These are phyloP conservation scores for Delphinus delphis DNA, from an alignment of 2,113 vertebrate species.

Conservation along the genomic window DNA sequence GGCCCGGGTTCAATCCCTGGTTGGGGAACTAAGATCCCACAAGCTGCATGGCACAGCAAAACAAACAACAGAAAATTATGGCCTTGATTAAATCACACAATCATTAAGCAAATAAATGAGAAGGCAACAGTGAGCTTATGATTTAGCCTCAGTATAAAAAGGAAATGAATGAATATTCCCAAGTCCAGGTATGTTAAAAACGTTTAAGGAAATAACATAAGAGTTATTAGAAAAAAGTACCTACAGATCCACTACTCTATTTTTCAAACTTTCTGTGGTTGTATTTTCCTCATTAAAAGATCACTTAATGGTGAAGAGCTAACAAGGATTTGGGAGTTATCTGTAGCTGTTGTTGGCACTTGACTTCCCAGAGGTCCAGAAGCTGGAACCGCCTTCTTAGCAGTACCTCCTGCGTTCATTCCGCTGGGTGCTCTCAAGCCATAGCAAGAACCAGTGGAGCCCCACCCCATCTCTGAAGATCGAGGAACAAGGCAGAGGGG, in stretches of 20 bases:
- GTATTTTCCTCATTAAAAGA: neutral
- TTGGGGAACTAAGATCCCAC: neutral
- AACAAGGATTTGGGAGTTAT: neutral
- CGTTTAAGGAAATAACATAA: neutral
- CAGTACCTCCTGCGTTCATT: neutral
- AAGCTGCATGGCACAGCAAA: neutral
- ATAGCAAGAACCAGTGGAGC: neutral
- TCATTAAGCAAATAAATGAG: neutral
- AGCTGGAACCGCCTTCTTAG: neutral
- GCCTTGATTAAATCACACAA: neutral
- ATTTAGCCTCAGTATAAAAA: neutral
- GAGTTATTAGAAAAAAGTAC: neutral
- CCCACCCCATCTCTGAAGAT: neutral
- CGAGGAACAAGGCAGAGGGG: accelerated
- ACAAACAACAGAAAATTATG: neutral
- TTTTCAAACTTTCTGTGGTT: neutral
- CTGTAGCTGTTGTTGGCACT: too few species aligned
- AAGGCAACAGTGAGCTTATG: neutral
- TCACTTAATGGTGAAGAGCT: neutral
- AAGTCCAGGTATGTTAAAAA: neutral
- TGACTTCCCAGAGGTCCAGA: neutral
- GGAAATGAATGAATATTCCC: neutral
- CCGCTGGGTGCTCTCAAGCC: neutral
- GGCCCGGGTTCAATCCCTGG: neutral
- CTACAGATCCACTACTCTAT: neutral